Base-by-base conservation (phyloP, 1,140 invertebrate genomes). In the Bombus cullumanus region DNA sequence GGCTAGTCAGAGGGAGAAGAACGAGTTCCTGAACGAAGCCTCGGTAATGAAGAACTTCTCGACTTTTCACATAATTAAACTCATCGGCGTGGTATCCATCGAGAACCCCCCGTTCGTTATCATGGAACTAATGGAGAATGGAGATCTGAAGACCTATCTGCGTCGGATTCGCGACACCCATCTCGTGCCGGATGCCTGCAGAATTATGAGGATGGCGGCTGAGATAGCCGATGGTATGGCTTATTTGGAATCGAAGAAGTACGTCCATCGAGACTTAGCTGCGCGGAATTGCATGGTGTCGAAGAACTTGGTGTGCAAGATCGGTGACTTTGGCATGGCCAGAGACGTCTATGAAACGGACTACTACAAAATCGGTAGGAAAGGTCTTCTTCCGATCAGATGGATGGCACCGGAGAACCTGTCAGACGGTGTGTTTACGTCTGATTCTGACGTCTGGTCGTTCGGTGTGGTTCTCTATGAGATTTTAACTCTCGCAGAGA, bases 191-290 rank as follows among this genome's bases (percentile, higher is more conserved):
- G 92, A 95, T n/a, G 90, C 92, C 2, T 92, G 94, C n/a, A 93
- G 95, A 86, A 94, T 96, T 53, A 89, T 95, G 28, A 92, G 96
- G 82, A 98, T 98, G 97, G 97, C 97, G 2, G 96, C 96, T 6
- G 97, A 98, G 93, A 97, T 98, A 68, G 97, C 97, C 5, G 97
- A 98, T 93, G 97, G 97, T 10, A 97, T 98, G 97, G 96, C 97
- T 0, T 98, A 98, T 92, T 93, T 98, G 59, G 95, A 97, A 18
- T 96, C 96, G 31, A 96, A 97, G 85, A 97, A 97, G 89, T 97
- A 96, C 93, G 96, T 98, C 25, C 97, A 98, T 94, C 92, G 97
- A 34, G 97, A 98, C 95, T 93, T 98, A 62, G 97, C 98, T 8
- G 97, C 97, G 6, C 95, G 97, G 82, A 98, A 98, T 92, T 98